phyloP scores from a whole-genome alignment of 2,797 vertebrate genomes.

The Anomalospiza imberbis region DNA sequence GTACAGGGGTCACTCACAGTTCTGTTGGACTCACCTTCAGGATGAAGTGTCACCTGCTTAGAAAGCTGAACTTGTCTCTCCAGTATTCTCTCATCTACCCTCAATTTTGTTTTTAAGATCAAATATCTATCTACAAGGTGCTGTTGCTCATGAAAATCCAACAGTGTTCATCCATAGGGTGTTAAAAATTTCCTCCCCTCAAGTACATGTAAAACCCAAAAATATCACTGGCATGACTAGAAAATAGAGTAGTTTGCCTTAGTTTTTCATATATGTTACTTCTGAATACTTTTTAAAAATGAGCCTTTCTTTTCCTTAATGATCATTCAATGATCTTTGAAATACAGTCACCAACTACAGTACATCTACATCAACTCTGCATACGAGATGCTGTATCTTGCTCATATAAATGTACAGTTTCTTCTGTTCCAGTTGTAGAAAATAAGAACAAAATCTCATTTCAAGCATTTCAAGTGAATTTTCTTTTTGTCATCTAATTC shows the following conservation, averaged over 20 bases:
- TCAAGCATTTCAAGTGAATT: slow-evolving; percentile 12
- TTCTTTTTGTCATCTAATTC: slow-evolving; percentile 44
- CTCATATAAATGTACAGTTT: not conserved
- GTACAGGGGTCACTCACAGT: not conserved
- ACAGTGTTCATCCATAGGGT: not conserved
- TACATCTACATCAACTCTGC: not conserved
- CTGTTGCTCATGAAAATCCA: not conserved
- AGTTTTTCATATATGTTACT: not conserved
- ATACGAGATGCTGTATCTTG: not conserved
- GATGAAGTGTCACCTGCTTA: not conserved
- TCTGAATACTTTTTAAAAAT: not conserved
- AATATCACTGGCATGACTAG: not conserved
- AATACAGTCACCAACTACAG: not conserved
- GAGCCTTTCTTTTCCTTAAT: not conserved
- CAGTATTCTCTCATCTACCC: not conserved
- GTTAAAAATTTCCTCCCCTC: not conserved
- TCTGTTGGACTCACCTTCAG: not conserved
- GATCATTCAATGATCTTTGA: not conserved
- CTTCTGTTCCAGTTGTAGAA: not conserved
- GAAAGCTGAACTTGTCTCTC: not conserved
- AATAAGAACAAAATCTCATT: slow-evolving; percentile 27
- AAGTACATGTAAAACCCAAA: not conserved
- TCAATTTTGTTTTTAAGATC: not conserved
- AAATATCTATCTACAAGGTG: not conserved
- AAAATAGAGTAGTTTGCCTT: not conserved